Evolutionary conservation across 2,888 invertebrate genomes (phyloP), one percentile per base, ranked within the genome.

Genomic region (Netelia fuscicornis): DNA sequence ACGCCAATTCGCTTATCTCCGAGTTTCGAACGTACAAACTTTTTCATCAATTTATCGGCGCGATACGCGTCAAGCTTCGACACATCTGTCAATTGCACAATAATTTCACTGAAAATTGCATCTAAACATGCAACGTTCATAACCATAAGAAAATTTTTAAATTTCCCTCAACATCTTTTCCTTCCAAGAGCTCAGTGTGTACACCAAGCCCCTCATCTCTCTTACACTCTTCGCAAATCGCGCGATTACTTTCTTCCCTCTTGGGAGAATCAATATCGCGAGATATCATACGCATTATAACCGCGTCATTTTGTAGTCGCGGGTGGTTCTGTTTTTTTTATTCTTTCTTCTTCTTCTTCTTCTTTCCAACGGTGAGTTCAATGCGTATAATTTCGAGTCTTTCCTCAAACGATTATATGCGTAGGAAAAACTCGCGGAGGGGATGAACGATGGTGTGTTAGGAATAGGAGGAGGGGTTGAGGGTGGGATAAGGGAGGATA

Each of bases 301-400:
- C n/a, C 65, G 30, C 65, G 44, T 9, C 10, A 8, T 10, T 20
- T 60, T 8, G 8, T 10, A 11, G 20, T 37, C n/a, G 65, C 17
- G 44, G 58, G 58, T 11, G 54, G 54, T 37, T 37, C 37, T 5
- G 37, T 37, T 37, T 6, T 37, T 37, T 37, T 37, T n/a, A n/a
- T 6, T 37, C 6, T 6, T 37, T 37, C 37, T 37, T 37, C 37
- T 37, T 37, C 37, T 37, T 37, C 37, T 37, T 20, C 2, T n/a
- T 20, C 5, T n/a, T n/a, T 20, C 5, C 17, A 2, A 37, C 11
- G 23, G 62, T 62, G 74, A 62, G 48, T 64, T 30, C 74, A 52
- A 62, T 54, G 70, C 52, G 37, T 79, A 25, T 79, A 79, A 79
- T 79, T 79, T 79, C 60, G 62, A 79, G 70, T 79, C 37, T 62